Conservation (phyloP, 2,888 invertebrate genomes). For the Acanthosepion pharaonis region DNA sequence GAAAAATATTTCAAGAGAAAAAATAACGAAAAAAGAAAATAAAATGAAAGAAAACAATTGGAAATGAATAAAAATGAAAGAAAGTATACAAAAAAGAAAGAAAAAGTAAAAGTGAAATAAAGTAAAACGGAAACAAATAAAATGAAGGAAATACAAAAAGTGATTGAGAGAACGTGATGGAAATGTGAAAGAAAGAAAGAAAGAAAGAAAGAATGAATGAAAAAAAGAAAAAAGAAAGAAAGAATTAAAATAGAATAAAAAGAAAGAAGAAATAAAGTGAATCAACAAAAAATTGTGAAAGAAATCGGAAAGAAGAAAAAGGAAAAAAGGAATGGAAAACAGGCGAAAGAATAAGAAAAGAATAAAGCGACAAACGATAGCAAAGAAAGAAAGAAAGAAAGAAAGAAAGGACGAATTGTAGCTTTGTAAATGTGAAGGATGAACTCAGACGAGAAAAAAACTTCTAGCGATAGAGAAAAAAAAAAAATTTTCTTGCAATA, state of each 20-base stretch:
- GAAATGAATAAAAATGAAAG: neutral
- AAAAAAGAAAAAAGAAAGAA: neutral
- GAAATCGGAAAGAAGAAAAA: neutral
- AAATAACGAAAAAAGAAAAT: neutral
- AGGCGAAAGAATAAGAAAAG: neutral
- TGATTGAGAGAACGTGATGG: neutral
- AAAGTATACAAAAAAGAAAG: no score
- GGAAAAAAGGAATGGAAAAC: neutral
- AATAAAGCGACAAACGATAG: no score
- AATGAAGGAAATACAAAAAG: neutral
- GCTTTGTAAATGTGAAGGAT: no score
- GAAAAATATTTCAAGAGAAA: neutral
- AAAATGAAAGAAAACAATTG: neutral
- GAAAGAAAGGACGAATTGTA: neutral
- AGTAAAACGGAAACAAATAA: neutral
- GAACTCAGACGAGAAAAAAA: no score
- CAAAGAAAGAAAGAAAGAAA: neutral
- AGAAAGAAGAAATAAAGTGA: neutral
- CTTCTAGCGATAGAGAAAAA: no score
- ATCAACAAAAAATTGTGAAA: neutral
- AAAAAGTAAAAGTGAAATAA: neutral
- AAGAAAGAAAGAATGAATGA: neutral
- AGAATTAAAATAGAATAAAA: neutral
- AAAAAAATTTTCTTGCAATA: no score
- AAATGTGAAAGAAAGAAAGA: neutral